phyloP scores from a whole-genome alignment of 1,140 invertebrate genomes.

The Temnothorax curvispinosus region DNA sequence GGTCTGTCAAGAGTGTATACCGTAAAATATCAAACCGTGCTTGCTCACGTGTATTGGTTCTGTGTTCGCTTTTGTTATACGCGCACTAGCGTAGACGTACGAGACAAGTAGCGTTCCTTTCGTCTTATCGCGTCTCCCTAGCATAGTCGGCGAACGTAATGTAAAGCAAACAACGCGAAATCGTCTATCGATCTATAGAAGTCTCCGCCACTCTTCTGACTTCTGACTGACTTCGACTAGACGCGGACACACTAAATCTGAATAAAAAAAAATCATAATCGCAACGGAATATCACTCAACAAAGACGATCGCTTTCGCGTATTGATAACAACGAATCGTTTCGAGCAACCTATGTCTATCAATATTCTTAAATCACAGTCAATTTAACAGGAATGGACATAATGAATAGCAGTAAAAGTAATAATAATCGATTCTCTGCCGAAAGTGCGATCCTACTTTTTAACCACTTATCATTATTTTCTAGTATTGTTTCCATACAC shows the following conservation, averaged over 20 bases:
- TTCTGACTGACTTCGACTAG: conserved; percentile 64
- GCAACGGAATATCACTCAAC: conserved; percentile 47
- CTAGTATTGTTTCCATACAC: conserved; percentile 7
- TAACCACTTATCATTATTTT: conserved; percentile 39
- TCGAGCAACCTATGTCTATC: conserved; percentile 69
- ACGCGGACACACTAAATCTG: conserved; percentile 58
- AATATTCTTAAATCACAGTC: conserved; percentile 80
- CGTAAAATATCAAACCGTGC: conserved; percentile 65
- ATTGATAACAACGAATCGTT: conserved; percentile 62
- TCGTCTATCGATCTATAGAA: conserved; percentile 58
- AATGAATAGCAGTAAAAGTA: conserved; percentile 67
- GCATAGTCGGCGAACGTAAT: conserved; percentile 61
- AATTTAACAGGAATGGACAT: conserved; percentile 76
- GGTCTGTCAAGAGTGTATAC: conserved; percentile 63
- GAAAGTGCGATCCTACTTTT: conserved; percentile 36
- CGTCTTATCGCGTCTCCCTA: conserved; percentile 60
- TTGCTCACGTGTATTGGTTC: conserved; percentile 7
- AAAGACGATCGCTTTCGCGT: conserved; percentile 30
- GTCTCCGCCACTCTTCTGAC: conserved; percentile 49
- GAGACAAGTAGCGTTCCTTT: conserved; percentile 47
- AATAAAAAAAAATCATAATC: conserved; percentile 45
- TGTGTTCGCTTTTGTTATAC: conserved; percentile 62
- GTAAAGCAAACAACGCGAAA: conserved; percentile 52
- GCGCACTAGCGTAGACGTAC: conserved; percentile 47
- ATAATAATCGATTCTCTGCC: conserved; percentile 59